Evolutionary conservation across 2,113 vertebrate genomes (phyloP).

Genomic region (Deroptyus accipitrinus): DNA sequence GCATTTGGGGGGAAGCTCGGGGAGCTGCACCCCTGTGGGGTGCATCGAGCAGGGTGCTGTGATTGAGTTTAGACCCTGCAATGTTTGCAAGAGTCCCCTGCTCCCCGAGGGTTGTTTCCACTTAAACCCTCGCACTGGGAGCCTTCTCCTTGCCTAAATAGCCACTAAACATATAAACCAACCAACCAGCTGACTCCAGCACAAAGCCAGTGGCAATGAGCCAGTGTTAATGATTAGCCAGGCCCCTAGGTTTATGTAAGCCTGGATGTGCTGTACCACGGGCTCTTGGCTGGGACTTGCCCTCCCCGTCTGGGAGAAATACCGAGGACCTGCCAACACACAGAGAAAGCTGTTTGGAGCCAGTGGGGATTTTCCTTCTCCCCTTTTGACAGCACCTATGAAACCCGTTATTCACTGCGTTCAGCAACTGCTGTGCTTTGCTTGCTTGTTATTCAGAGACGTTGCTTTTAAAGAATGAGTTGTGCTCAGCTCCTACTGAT

Average conservation of each 20-base stretch:
- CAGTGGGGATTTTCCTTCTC: slow-evolving; percentile 32
- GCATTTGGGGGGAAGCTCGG: background rate
- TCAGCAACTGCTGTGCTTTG: background rate
- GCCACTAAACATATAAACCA: slow-evolving; percentile 51
- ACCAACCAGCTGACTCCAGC: slow-evolving; percentile 67
- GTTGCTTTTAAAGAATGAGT: background rate
- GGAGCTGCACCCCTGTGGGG: background rate
- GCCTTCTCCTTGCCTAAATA: slow-evolving; percentile 1
- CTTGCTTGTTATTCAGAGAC: slow-evolving; percentile 19
- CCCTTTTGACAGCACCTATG: slow-evolving; percentile 43
- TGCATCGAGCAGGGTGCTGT: background rate
- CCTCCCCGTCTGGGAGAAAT: background rate
- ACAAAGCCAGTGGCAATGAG: slow-evolving; percentile 35
- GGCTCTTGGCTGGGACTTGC: background rate
- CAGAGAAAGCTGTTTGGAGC: slow-evolving; percentile 8
- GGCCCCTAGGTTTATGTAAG: slow-evolving; percentile 60
- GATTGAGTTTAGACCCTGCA: background rate
- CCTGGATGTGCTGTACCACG: background rate
- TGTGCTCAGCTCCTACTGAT: slow-evolving; percentile 1
- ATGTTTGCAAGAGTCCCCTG: background rate
- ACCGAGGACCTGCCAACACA: slow-evolving; percentile 42
- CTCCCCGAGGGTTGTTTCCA: background rate
- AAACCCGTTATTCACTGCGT: background rate
- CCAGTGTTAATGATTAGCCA: slow-evolving; percentile 67
- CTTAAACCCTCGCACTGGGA: background rate